Evolutionary conservation across 2,888 invertebrate genomes (phyloP).

Genomic region (Timema cristinae): DNA sequence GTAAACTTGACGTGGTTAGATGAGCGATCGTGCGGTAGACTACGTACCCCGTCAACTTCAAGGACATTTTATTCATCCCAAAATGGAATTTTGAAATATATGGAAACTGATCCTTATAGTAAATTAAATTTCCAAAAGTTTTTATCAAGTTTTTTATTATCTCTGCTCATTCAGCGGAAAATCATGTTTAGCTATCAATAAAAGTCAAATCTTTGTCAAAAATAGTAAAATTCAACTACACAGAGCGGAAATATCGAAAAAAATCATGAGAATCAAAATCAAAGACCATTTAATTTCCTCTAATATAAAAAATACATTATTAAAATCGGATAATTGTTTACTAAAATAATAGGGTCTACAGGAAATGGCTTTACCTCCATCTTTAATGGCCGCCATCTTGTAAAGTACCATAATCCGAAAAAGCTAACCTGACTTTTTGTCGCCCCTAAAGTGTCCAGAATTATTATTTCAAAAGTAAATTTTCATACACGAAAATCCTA

Average conservation of each 20-base stretch:
- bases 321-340: not conserved
- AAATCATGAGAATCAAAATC: not conserved
- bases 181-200: no score
- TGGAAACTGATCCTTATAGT: no score
- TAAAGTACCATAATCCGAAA: conserved; percentile 3
- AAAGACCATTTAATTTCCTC: not conserved
- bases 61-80: no score
- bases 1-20: no score
- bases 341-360: not conserved
- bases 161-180: no score
- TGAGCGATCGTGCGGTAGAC: no score
- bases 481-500: conserved; percentile 1
- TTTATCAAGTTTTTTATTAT: no score
- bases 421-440: conserved; percentile 9
- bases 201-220: no score
- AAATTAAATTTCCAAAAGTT: no score
- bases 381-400: not conserved
- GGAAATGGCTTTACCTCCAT: not conserved
- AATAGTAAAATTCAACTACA: not conserved
- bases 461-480: not conserved
- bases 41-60: no score
- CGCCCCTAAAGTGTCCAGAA: not conserved
- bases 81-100: no score
- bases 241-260: not conserved
- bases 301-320: not conserved